phyloP scores from a whole-genome alignment of 2,113 vertebrate genomes.

The Semnornis frantzii region DNA sequence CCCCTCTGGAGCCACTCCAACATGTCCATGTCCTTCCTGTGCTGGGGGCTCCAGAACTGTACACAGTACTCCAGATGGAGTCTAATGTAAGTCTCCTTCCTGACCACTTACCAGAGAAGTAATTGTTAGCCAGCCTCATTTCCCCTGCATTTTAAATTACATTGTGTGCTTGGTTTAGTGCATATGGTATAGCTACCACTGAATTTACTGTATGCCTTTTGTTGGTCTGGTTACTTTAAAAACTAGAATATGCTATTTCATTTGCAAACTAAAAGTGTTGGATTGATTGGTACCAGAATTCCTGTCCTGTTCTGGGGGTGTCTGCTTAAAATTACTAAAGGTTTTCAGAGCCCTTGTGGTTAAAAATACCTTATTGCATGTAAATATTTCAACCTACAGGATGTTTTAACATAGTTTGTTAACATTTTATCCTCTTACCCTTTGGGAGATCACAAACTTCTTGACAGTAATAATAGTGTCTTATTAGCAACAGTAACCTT shows the following conservation, averaged over 20 bases:
- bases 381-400: background rate
- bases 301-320: background rate
- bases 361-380: background rate
- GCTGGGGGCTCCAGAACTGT: no score
- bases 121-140: background rate
- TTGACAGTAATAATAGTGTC: background rate
- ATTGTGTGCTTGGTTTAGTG: background rate
- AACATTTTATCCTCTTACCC: background rate
- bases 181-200: accelerated
- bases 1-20: no score
- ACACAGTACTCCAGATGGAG: no score
- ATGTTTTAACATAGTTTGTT: background rate
- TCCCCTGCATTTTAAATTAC: background rate
- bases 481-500: background rate
- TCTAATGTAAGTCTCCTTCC: background rate
- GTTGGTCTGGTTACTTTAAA: background rate
- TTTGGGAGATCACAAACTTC: background rate
- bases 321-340: background rate
- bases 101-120: background rate
- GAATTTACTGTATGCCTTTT: background rate
- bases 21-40: no score
- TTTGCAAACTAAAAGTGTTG: background rate
- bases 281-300: background rate
- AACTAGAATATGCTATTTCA: background rate
- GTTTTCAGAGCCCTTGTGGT: background rate